phyloP scores from a whole-genome alignment of 2,888 invertebrate genomes.

The Lasioglossum calceatum region DNA sequence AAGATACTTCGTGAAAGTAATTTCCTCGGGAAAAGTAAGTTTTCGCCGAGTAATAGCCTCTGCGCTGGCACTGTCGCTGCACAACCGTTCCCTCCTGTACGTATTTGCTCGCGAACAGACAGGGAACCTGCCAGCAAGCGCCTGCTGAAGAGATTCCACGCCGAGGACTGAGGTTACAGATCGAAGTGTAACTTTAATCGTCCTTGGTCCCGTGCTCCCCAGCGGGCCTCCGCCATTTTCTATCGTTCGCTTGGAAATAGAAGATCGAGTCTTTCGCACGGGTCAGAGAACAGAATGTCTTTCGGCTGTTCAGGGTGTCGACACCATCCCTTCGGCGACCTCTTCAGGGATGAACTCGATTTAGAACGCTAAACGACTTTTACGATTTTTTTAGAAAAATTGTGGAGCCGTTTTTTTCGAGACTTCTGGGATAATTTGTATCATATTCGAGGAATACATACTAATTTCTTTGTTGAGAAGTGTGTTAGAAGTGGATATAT shows the following conservation, averaged over 20 bases:
- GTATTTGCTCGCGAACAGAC: constrained; percentile 37
- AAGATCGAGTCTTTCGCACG: background rate
- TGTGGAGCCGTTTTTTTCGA: background rate
- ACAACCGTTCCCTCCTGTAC: constrained; percentile 27
- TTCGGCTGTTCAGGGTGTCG: background rate
- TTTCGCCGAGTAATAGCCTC: constrained; percentile 76
- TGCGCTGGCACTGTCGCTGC: constrained; percentile 48
- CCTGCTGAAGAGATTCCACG: constrained; percentile 61
- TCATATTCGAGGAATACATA: background rate
- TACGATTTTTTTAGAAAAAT: background rate
- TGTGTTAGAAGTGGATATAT: background rate
- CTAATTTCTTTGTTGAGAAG: background rate
- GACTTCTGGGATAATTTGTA: background rate
- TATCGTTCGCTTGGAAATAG: background rate
- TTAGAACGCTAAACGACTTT: background rate
- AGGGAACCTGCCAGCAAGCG: background rate
- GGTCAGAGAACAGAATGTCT: background rate
- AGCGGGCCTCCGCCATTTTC: background rate
- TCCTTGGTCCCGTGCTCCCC: background rate
- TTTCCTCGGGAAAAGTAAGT: constrained; percentile 77
- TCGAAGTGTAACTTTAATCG: constrained; percentile 70
- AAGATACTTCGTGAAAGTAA: constrained; percentile 78
- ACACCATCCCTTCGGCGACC: background rate
- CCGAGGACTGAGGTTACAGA: constrained; percentile 50
- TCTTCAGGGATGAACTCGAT: background rate